These are phyloP conservation scores for Distichodus sexfasciatus DNA, from an alignment of 2,797 vertebrate genomes.

Conservation along the genomic window DNA sequence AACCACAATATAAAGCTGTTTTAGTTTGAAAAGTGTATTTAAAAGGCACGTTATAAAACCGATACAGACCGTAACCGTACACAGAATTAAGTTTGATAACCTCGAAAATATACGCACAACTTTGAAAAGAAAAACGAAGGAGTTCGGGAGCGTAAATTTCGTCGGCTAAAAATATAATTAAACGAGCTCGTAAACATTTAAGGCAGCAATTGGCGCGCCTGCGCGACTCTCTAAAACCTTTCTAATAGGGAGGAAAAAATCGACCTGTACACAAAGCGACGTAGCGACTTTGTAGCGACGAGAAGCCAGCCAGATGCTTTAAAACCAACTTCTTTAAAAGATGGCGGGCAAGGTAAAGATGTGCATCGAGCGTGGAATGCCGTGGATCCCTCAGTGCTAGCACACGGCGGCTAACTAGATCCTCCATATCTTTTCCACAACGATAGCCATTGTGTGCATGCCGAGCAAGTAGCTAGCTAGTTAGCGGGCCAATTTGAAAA, in stretches of 20 bases:
- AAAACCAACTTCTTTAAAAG: constrained; percentile 69
- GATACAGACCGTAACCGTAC: too few species aligned
- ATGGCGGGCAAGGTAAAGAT: constrained; percentile 77
- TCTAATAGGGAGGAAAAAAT: neutral
- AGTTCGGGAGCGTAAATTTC: too few species aligned
- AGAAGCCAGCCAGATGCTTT: neutral
- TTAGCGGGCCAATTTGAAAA: constrained; percentile 47
- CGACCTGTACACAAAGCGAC: neutral
- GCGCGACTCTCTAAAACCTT: neutral
- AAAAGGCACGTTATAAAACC: too few species aligned
- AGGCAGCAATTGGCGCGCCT: constrained; percentile 25
- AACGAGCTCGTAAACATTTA: too few species aligned
- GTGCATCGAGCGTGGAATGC: constrained; percentile 50
- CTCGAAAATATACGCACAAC: too few species aligned
- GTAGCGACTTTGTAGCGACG: neutral
- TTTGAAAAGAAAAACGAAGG: too few species aligned
- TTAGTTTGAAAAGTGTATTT: too few species aligned
- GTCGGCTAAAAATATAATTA: too few species aligned
- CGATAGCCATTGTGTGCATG: constrained; percentile 43
- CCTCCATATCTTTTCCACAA: constrained; percentile 47
- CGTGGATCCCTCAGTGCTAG: constrained; percentile 41
- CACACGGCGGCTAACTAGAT: constrained; percentile 32
- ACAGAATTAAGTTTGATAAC: too few species aligned
- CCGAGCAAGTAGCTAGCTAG: constrained; percentile 56
- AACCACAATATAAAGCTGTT: too few species aligned